These are phyloP conservation scores for Melanotus villosus DNA, from an alignment of 2,888 invertebrate genomes.

Conservation along the genomic window DNA sequence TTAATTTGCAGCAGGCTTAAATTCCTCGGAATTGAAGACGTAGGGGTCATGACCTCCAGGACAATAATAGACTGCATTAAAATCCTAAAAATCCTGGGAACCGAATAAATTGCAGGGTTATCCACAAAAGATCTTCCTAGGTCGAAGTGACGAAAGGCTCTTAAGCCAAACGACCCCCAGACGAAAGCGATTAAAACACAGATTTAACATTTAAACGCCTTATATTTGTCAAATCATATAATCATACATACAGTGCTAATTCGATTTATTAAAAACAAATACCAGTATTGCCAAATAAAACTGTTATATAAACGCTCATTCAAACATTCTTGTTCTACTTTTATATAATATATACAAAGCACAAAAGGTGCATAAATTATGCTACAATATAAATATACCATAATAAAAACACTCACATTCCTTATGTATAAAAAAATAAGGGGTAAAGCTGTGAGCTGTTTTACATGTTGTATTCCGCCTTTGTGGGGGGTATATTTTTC, in stretches of 20 bases:
- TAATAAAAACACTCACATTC: constrained; percentile 48
- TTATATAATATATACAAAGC: constrained; percentile 56
- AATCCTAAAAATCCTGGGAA: too few species aligned
- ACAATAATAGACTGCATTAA: too few species aligned
- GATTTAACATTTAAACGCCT: constrained; percentile 43
- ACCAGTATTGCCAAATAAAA: constrained; percentile 37
- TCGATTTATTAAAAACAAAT: constrained; percentile 32
- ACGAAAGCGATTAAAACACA: too few species aligned
- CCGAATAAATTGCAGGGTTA: too few species aligned
- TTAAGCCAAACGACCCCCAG: too few species aligned
- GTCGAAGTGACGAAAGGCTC: too few species aligned
- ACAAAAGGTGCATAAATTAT: constrained; percentile 58
- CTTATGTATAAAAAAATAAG: constrained; percentile 50
- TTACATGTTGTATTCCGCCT: constrained; percentile 24
- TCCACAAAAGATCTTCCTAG: too few species aligned
- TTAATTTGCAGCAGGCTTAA: too few species aligned
- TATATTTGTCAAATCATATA: constrained; percentile 41
- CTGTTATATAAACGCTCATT: constrained; percentile 40
- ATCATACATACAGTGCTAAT: constrained; percentile 39
- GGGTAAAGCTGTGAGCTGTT: constrained; percentile 44
- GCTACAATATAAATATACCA: constrained; percentile 46
- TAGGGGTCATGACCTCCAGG: too few species aligned
- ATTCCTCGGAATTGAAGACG: too few species aligned
- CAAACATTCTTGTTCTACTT: constrained; percentile 37
- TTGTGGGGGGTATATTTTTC: not conserved